Base-by-base conservation (phyloP, 1,140 invertebrate genomes). In the Cydia amplana region DNA sequence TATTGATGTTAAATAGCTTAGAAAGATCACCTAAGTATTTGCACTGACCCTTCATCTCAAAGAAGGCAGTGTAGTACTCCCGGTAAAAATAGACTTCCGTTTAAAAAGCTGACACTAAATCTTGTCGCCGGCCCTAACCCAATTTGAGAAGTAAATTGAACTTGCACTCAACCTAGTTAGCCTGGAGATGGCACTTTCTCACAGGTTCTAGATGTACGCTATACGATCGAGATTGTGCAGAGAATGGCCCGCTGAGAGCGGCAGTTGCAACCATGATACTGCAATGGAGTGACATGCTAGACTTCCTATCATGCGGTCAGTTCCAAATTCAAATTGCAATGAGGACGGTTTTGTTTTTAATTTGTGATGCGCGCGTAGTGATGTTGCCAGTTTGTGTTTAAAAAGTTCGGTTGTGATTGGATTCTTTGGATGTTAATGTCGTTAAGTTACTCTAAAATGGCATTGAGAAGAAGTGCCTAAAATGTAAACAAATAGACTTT, bases 231-330 rank as follows among this genome's bases (percentile, higher is more conserved):
- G 85, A 88, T 87, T 82, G 79, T 81, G 75, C 82, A 83, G 82
- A 87, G 84, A 85, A 86, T 83, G 78, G 72, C 67, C 75, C 7
- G 49, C 46, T 25, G 77, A 70, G 64, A 84, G 80, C 77, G 74
- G 80, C 83, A 91, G 90, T 91, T 84, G 84, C 84, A 86, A 88
- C 78, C 82, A 91, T 90, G 88, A 87, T 87, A 86, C 87, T 90
- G 86, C 85, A 90, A 87, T 89, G 89, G 87, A 87, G 85, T 85
- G 90, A 92, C 88, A 90, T 90, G 87, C 82, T 91, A 76, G 85
- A 87, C 76, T 87, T 88, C 78, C 82, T 87, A 75, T 82, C 81
- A 67, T 87, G 87, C 78, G 87, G 87, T 89, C 84, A 86, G 87
- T 85, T 80, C 73, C 25, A 78, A 75, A 75, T 77, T 79, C 65